A percentile compares a stretch with the other conserved stretches of the same genome.
These are phyloP conservation scores for Synergus gifuensis DNA, from an alignment of 2,888 invertebrate species.

Conservation along the genomic window DNA sequence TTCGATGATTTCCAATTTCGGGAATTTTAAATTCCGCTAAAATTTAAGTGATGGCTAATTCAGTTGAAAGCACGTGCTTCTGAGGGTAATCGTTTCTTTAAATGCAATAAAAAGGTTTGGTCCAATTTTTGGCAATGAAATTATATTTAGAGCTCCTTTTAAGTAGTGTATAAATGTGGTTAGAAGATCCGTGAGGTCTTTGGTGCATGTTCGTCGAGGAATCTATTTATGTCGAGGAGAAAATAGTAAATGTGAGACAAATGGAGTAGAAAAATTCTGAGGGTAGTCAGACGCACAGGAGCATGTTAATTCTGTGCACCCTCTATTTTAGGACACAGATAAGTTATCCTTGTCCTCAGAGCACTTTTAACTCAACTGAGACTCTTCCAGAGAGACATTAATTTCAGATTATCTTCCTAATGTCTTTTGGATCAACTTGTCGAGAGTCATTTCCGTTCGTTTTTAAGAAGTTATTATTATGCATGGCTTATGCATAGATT, in stretches of 20 bases:
- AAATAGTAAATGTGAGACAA: slow-evolving; percentile 40
- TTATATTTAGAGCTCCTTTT: neutral
- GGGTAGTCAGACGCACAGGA: slow-evolving; percentile 18
- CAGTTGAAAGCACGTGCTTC: neutral
- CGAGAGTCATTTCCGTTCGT: slow-evolving; percentile 42
- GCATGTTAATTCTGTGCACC: slow-evolving; percentile 25
- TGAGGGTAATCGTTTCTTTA: neutral
- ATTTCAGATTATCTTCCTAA: slow-evolving; percentile 48
- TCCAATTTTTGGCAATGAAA: neutral
- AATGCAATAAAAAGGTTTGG: neutral
- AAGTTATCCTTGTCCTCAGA: slow-evolving; percentile 27
- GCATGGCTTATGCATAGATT: no score
- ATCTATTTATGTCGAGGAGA: slow-evolving; percentile 36
- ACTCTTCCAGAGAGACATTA: neutral
- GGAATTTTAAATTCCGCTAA: no score
- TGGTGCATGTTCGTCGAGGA: slow-evolving; percentile 27
- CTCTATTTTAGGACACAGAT: slow-evolving; percentile 23
- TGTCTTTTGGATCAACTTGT: slow-evolving; percentile 41
- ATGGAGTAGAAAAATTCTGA: slow-evolving; percentile 34
- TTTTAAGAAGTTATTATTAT: slow-evolving; percentile 32
- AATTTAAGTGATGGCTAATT: no score
- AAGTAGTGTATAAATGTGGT: slow-evolving; percentile 21
- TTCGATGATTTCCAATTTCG: no score
- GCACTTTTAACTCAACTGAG: neutral
- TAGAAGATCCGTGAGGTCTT: slow-evolving; percentile 23